Percentiles rank a stretch among this genome's conserved stretches.
Evolutionary conservation across 1,140 invertebrate genomes (phyloP).

Genomic region (Mycetomoellerius zeteki): DNA sequence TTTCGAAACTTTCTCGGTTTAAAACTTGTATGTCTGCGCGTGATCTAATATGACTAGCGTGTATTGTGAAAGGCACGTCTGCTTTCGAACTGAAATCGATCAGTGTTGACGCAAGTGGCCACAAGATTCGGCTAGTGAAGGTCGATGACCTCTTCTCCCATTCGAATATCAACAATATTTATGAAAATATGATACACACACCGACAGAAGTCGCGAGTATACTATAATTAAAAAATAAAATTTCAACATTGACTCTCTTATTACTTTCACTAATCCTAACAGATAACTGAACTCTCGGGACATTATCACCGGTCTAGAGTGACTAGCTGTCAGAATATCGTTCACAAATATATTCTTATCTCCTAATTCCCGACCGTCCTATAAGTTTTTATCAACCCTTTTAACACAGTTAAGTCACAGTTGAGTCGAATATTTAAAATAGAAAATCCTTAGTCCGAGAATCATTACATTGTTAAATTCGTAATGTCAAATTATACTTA

Average conservation of each 20-base stretch:
- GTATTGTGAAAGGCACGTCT: conserved; percentile 27
- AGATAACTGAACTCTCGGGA: background rate
- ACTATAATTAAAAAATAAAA: background rate
- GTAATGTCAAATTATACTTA: no score
- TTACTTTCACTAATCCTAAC: background rate
- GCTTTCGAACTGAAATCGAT: conserved; percentile 40
- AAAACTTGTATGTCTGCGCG: background rate
- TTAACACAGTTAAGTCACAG: background rate
- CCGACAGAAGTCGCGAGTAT: background rate
- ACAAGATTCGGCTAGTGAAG: conserved; percentile 11
- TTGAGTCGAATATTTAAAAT: background rate
- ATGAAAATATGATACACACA: background rate
- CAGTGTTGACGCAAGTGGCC: conserved; percentile 56
- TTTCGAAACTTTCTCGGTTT: background rate
- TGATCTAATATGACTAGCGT: background rate
- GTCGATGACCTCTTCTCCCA: background rate
- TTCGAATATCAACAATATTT: conserved; percentile 6
- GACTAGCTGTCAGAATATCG: background rate
- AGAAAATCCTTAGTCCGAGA: background rate
- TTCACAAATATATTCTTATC: background rate
- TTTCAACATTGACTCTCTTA: background rate
- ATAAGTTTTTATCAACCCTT: background rate
- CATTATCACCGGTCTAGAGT: background rate
- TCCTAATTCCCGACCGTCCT: background rate
- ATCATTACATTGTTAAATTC: no score